Base-by-base conservation (phyloP, 2,797 vertebrate species). In the Fratercula arctica region DNA sequence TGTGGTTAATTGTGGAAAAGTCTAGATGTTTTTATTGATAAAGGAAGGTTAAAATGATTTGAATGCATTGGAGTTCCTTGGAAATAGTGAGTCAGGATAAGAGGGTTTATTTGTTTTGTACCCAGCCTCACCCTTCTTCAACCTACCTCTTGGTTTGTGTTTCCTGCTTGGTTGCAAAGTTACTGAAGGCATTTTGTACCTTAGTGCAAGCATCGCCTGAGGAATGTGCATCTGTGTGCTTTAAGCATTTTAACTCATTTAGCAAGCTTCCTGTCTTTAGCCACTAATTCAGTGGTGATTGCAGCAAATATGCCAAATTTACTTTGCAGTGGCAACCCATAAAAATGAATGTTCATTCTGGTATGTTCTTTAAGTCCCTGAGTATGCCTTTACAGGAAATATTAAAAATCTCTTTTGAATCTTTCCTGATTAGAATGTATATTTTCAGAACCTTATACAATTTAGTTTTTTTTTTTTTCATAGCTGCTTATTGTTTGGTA, bases 1-100 rank as follows among this genome's bases (percentile, higher is more conserved):
- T 13, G 21, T 59, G 43, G 25, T 54, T 76, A 46, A 67, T 87
- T 79, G 86, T 77, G 67, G 20, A 16, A 18, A 64, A 80, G 45
- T 21, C 39, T 41, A 92, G 90, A 77, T 94, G 25, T 15, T 91
- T 80, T 70, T 83, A 43, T 39, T 69, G 90, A 92, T 94, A 93
- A 74, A 3, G 21, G 29, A 43, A 83, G 33, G 39, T 87, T 83
- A 54, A 79, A 89, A 60, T 60, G 0, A 78, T 87, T 59, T 92
- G 64, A 94, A 85, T 90, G 28, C 60, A 18, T 4, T 80, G 12
- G 56, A 87, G 50, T 93, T 95, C 61, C 61, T 75, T 80, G 84
- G 94, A 94, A 95, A 92, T 51, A 68, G 28, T 93, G 92, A 96
- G 50, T 95, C 92, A 95, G 54, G 60, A 67, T 85, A 43, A 33